Evolutionary conservation across 2,888 invertebrate genomes (phyloP), one percentile per base, ranked within the genome.

Genomic region (Actias luna): DNA sequence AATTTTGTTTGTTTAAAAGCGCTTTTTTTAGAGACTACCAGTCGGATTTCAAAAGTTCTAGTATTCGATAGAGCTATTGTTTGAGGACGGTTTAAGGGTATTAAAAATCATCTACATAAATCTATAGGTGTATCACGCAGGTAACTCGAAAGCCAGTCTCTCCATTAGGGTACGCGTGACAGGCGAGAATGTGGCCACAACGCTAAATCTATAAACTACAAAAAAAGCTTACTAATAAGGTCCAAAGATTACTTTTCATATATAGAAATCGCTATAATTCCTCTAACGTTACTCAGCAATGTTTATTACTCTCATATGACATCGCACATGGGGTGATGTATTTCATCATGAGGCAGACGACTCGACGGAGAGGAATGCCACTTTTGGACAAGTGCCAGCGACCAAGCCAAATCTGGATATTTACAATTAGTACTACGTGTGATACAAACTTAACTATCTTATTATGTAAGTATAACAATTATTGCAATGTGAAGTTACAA

Each of bases 391-490:
- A 4, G 0, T 68, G 87, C 89, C 89, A 89, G 75, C 29, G 65
- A 68, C 69, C 67, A 77, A 66, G 79, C 80, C 83, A 80, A 82
- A 84, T 79, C 77, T 80, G 84, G 83, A 85, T 82, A 81, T 85
- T 84, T 84, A 83, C 83, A 65, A 78, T 76, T 74, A 68, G 75
- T 64, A 67, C 66, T 71, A 73, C 71, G 77, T 76, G 71, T 76
- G 77, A 70, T 80, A 80, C 79, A 50, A 50, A 80, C 79, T 75
- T 77, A 74, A 64, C 59, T 52, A 50, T 50, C 25, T 25, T 50
- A 25, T 50, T 50, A 50, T 3, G 2, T 50, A 25, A 50, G 12
- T 4, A 1, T 25, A 50, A 22, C 22, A 25, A 25, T 22, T 12
- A 46, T 50, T 25, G 25, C 12, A 50, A 39, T 50, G 12, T 46